Evolutionary conservation across 2,888 invertebrate species (phyloP), one percentile per base, ranked within the genome.

Genomic region (Hydraecia micacea): DNA sequence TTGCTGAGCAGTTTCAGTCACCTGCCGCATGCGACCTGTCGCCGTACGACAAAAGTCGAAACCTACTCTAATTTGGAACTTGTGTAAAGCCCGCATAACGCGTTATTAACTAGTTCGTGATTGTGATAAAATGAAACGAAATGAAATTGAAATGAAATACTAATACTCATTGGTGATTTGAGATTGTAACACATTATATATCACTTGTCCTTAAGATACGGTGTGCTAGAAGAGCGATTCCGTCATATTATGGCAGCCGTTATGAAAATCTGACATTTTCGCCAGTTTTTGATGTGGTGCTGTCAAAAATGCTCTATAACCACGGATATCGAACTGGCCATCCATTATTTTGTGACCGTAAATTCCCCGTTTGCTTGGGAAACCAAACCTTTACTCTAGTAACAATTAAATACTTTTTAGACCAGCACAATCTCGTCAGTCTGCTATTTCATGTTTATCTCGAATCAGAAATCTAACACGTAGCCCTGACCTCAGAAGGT

Each of bases 401-500:
- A 55, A 11, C 15, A 65, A 65, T 36, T 21, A 7, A 32, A 77
- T 42, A 55, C 7, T 55, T 42, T 69, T 36, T 28, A 46, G 15
- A 66, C 36, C 7, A 32, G 18, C 1, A 28, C n/a, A 68, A 62
- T n/a, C 9, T 42, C 7, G 2, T 15, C 15, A n/a, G 39, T 32
- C 18, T 18, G 2, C 52, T 18, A 32, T 63, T 80, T 63, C 62
- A 63, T 71, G 55, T 42, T 52, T 42, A 52, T 71, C 55, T 55
- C 73, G n/a, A 73, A 72, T 80, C 55, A 72, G 28, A 58, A 55
- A 63, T 65, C 9, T 46, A 36, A 78, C 46, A 52, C 28, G 80
- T 52, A 63, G 52, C 78, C 58, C 65, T 79, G 49, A 81, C 58
- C 49, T 49, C 39, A 6, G 49, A 42, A 60, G n/a, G 49, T 74